A percentile compares a stretch with the other conserved stretches of the same genome.
These are phyloP conservation scores for Dasysyrphus tricinctus DNA, from an alignment of 2,888 invertebrate species.

Conservation along the genomic window DNA sequence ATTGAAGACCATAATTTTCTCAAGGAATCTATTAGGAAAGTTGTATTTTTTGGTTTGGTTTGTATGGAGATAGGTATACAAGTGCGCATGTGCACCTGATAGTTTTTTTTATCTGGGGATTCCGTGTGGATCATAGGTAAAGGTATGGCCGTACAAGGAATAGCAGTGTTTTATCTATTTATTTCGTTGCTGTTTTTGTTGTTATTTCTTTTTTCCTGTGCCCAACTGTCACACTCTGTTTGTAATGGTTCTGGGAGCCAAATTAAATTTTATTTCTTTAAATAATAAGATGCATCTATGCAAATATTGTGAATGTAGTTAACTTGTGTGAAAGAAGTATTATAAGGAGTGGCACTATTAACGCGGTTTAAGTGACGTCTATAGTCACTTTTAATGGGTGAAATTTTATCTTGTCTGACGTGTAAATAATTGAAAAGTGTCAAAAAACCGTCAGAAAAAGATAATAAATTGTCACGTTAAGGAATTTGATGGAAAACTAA, in stretches of 20 bases:
- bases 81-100: constrained; percentile 60
- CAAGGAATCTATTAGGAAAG: constrained; percentile 69
- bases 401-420: constrained; percentile 1
- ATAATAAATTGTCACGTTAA: not conserved
- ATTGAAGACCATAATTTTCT: constrained; percentile 69
- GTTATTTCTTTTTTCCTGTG: constrained; percentile 5
- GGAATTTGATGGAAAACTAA: not conserved
- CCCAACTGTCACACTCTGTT: constrained; percentile 30
- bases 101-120: constrained; percentile 47
- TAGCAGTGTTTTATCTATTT: constrained; percentile 13
- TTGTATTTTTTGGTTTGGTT: constrained; percentile 25
- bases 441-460: not conserved
- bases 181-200: constrained; percentile 14
- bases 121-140: constrained; percentile 69
- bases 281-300: constrained; percentile 36
- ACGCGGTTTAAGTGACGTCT: constrained; percentile 57
- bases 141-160: constrained; percentile 63
- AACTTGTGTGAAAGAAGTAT: constrained; percentile 27
- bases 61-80: constrained; percentile 6
- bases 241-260: constrained; percentile 48
- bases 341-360: constrained; percentile 63
- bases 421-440: constrained; percentile 3
- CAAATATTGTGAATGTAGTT: constrained; percentile 35
- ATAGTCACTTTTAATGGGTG: constrained; percentile 31
- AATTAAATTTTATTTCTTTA: constrained; percentile 12